phyloP scores from a whole-genome alignment of 2,888 invertebrate genomes.

The Sesia bembeciformis region DNA sequence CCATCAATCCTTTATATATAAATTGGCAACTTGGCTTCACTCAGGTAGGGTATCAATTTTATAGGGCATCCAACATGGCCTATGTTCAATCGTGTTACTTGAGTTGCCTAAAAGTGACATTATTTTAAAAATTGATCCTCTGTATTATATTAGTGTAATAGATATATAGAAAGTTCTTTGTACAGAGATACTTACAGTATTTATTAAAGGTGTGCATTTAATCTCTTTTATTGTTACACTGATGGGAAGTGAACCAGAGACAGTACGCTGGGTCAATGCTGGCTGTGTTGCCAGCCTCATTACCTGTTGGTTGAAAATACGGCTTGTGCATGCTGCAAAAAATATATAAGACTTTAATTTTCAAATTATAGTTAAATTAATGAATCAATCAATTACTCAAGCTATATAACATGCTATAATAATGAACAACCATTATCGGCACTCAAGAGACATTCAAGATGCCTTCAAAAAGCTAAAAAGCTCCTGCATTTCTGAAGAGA shows the following conservation, averaged over 20 bases:
- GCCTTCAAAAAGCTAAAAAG: too few relatives aligned
- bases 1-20: too few relatives aligned
- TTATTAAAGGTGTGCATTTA: slow-evolving; percentile 37
- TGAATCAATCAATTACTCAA: not conserved
- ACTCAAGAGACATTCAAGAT: too few relatives aligned
- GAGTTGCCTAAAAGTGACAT: too few relatives aligned
- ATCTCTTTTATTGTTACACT: slow-evolving; percentile 22
- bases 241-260: slow-evolving; percentile 24
- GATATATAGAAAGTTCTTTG: too few relatives aligned
- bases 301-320: slow-evolving; percentile 37
- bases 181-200: slow-evolving; percentile 33
- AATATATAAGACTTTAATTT: not conserved
- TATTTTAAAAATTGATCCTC: too few relatives aligned
- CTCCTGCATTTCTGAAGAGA: too few relatives aligned
- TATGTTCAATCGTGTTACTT: too few relatives aligned
- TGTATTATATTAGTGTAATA: too few relatives aligned
- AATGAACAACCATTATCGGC: not conserved
- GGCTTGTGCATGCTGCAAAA: slow-evolving; percentile 41
- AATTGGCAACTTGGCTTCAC: too few relatives aligned
- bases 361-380: not conserved
- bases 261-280: slow-evolving; percentile 19
- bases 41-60: too few relatives aligned
- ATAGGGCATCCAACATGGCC: too few relatives aligned
- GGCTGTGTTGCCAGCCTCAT: slow-evolving; percentile 40
- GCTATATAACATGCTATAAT: not conserved